phyloP scores from a whole-genome alignment of 2,797 vertebrate genomes.

The Uromys caudimaculatus region DNA sequence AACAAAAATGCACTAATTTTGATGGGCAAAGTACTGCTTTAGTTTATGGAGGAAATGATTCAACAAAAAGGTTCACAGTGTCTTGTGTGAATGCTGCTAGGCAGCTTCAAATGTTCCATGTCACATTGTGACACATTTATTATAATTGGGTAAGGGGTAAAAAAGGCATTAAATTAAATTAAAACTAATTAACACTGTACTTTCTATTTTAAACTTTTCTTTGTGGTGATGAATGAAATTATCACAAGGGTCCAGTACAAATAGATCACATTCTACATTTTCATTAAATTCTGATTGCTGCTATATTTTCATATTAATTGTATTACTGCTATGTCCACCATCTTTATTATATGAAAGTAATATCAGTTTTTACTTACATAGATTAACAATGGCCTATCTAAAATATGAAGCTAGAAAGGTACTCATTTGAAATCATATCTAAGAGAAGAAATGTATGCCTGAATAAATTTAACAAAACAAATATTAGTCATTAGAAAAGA shows the following conservation, averaged over 20 bases:
- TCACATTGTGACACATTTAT: conserved; percentile 42
- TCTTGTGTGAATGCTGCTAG: conserved; percentile 39
- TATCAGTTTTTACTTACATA: background rate
- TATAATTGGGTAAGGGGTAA: conserved; percentile 33
- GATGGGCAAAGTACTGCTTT: conserved; percentile 61
- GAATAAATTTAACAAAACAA: background rate
- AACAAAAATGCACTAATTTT: conserved; percentile 62
- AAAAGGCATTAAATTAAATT: conserved; percentile 47
- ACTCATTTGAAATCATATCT: background rate
- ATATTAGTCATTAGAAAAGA: background rate
- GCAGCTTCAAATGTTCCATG: conserved; percentile 43
- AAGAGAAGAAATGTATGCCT: background rate
- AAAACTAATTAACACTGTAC: conserved; percentile 35
- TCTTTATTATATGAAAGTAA: background rate
- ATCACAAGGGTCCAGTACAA: background rate
- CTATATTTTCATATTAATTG: background rate
- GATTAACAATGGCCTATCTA: background rate
- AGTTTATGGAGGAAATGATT: conserved; percentile 55
- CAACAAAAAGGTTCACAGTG: conserved; percentile 58
- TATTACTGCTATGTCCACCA: background rate
- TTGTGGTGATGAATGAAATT: background rate
- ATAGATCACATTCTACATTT: background rate
- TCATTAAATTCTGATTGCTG: background rate
- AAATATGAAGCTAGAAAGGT: background rate
- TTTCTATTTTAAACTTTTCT: conserved; percentile 41